Conservation (phyloP, 2,797 vertebrate species). For the Sebastes minor region DNA sequence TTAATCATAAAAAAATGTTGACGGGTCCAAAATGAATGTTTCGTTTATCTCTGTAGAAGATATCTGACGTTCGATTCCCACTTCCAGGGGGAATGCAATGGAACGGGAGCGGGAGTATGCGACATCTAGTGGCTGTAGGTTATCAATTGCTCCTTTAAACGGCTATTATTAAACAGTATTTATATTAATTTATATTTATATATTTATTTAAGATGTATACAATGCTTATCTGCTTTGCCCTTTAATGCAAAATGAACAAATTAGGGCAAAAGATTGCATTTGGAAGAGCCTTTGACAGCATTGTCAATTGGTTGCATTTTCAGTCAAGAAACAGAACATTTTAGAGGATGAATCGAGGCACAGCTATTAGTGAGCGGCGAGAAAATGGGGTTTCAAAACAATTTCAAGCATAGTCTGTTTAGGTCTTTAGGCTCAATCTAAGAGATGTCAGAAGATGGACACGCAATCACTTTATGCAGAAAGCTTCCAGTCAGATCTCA, state of each 20-base stretch:
- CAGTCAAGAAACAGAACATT: not conserved
- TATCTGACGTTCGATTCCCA: too few species aligned
- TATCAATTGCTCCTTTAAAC: not conserved
- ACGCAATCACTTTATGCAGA: not conserved
- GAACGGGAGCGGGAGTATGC: too few species aligned
- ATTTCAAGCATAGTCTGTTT: not conserved
- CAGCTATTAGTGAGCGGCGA: not conserved
- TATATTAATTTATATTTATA: too few species aligned
- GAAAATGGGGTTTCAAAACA: not conserved
- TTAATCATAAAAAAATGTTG: too few species aligned
- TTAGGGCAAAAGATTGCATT: not conserved
- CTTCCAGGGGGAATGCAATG: too few species aligned
- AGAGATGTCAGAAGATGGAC: not conserved
- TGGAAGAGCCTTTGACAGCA: not conserved
- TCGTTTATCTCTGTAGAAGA: too few species aligned
- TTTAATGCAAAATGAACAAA: not conserved
- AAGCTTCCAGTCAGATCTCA: slow-evolving; percentile 3
- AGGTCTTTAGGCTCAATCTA: not conserved
- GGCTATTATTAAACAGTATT: not conserved
- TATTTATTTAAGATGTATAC: not conserved
- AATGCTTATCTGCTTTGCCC: not conserved
- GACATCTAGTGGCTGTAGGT: not conserved
- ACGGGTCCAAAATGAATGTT: too few species aligned
- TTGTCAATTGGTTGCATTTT: not conserved
- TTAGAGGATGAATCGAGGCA: not conserved